phyloP scores from a whole-genome alignment of 2,888 invertebrate species.

The Pheosia gnoma region DNA sequence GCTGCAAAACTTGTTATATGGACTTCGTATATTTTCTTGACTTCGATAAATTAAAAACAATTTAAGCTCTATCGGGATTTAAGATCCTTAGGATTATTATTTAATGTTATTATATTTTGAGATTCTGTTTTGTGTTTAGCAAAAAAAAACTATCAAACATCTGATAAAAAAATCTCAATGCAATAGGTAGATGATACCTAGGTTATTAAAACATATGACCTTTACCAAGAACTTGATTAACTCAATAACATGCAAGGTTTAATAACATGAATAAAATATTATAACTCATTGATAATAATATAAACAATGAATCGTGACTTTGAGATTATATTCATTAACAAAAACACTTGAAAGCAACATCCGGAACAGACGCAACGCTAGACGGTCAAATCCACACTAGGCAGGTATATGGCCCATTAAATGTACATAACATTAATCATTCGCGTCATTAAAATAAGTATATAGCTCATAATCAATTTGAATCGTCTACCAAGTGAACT shows the following conservation, averaged over 20 bases:
- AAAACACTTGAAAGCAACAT: slow-evolving; percentile 2
- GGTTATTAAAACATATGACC: not conserved
- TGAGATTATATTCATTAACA: not conserved
- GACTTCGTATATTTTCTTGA: too few relatives aligned
- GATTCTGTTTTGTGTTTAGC: too few relatives aligned
- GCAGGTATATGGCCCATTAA: slow-evolving; percentile 40
- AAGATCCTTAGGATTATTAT: too few relatives aligned
- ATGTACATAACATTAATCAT: slow-evolving; percentile 41
- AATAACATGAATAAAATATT: not conserved
- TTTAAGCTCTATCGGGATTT: too few relatives aligned
- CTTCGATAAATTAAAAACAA: too few relatives aligned
- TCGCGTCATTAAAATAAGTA: slow-evolving; percentile 46
- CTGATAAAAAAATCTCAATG: too few relatives aligned
- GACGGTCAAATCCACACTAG: slow-evolving; percentile 14
- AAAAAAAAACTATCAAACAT: too few relatives aligned
- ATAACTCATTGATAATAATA: slow-evolving; percentile 11
- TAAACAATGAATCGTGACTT: slow-evolving; percentile 3
- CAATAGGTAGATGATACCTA: too few relatives aligned
- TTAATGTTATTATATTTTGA: too few relatives aligned
- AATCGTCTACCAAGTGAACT: slow-evolving; percentile 48
- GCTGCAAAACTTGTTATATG: too few relatives aligned
- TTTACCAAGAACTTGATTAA: not conserved
- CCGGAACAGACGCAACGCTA: slow-evolving; percentile 10
- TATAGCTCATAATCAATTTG: slow-evolving; percentile 48
- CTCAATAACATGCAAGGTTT: not conserved